A percentile compares a stretch with the other conserved stretches of the same genome.
phyloP scores from a whole-genome alignment of 2,888 invertebrate genomes.

The Pardosa pseudoannulata region DNA sequence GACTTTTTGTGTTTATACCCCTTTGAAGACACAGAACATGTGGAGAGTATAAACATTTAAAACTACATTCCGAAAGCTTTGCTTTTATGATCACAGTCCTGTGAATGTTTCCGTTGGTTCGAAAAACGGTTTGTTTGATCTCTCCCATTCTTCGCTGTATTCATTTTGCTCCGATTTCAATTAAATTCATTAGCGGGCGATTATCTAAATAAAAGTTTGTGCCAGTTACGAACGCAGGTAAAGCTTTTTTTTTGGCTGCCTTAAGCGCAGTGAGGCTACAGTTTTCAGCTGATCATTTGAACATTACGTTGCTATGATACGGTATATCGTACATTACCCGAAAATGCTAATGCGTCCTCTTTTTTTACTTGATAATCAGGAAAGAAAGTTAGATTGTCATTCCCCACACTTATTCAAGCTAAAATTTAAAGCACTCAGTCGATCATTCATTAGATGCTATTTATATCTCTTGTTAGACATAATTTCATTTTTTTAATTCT shows the following conservation, averaged over 20 bases:
- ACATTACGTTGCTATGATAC: no score
- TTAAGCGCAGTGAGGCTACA: no score
- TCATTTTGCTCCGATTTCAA: not conserved
- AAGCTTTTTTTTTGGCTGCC: not conserved
- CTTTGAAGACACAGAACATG: not conserved
- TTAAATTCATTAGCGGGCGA: not conserved
- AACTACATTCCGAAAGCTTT: not conserved
- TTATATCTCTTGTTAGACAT: no score
- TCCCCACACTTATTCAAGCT: no score
- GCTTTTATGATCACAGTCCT: not conserved
- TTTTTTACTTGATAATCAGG: no score
- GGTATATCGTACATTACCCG: no score
- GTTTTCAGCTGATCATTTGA: no score
- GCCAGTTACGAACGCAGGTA: not conserved
- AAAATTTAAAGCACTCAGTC: no score
- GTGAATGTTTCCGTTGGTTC: not conserved
- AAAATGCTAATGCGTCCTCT: no score
- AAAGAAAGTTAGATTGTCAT: no score
- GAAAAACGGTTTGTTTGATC: not conserved
- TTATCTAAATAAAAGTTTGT: not conserved
- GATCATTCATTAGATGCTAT: no score
- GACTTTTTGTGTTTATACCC: constrained; percentile 10
- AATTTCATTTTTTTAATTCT: no score
- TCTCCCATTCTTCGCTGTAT: not conserved
- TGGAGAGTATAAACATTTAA: not conserved